Conservation (phyloP, 2,888 invertebrate species). For the Octonoba sinensis region DNA sequence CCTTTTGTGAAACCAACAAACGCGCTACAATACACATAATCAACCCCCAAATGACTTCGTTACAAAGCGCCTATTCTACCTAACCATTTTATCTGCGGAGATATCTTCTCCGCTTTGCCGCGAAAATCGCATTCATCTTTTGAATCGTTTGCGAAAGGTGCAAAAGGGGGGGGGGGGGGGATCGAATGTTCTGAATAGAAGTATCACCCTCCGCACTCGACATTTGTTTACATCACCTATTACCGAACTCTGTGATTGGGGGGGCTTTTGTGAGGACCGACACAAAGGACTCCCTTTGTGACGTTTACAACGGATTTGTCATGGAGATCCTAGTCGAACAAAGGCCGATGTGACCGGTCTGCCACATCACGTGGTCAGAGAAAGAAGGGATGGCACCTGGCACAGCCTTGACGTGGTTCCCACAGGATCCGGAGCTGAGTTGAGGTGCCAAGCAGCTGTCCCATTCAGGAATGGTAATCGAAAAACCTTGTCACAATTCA, state of each 20-base stretch:
- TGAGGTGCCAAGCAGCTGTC: conserved; percentile 31
- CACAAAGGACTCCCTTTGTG: conserved; percentile 47
- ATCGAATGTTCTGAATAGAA: too few species aligned
- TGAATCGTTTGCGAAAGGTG: neutral
- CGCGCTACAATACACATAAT: too few species aligned
- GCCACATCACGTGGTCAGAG: conserved; percentile 61
- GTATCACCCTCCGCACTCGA: conserved; percentile 27
- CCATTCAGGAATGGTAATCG: conserved; percentile 3
- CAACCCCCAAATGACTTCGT: too few species aligned
- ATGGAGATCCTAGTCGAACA: conserved; percentile 52
- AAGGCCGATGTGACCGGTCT: conserved; percentile 53
- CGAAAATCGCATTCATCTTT: too few species aligned
- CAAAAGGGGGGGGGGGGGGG: neutral
- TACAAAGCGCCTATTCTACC: too few species aligned
- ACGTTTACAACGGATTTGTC: conserved; percentile 53
- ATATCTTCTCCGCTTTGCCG: too few species aligned
- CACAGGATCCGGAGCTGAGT: conserved; percentile 24
- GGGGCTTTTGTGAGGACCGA: conserved; percentile 33
- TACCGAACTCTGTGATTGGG: conserved; percentile 62
- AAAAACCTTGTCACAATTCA: conserved; percentile 1
- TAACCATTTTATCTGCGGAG: too few species aligned
- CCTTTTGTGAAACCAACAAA: too few species aligned
- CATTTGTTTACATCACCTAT: conserved; percentile 64
- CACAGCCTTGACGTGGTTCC: conserved; percentile 35
- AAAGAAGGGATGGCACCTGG: conserved; percentile 55